Evolutionary conservation across 2,888 invertebrate genomes (phyloP), one percentile per base, ranked within the genome.

Genomic region (Steinernema hermaphroditum): DNA sequence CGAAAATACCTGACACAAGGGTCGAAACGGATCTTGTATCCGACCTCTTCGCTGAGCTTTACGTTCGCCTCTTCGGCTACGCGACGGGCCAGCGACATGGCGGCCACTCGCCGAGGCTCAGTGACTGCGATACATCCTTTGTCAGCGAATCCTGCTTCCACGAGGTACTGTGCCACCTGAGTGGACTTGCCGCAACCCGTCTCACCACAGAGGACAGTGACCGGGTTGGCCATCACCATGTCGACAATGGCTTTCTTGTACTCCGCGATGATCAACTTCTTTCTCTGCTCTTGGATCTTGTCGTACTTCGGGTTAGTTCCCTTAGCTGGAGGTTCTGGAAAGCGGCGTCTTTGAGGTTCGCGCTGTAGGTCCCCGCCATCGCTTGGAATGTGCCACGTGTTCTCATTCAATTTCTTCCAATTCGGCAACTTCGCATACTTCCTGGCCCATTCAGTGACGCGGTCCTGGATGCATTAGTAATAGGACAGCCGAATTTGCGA

Each of bases 101-200:
- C 94, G 0, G 95, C 94, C 0, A 95, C 92, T 72, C 95, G 90
- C 9, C 96, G 90, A 0, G 96, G 96, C 87, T 96, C 93, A 1
- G 96, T 94, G 75, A 97, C 91, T 57, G 92, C 94, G 70, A 96
- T 92, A 74, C 91, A 90, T 70, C 92, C 92, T 71, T 92, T 91
- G 16, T 90, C 88, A 69, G 91, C 87, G 93, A 93, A 94, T 84
- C 93, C 93, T 74, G 91, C 91, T 87, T 96, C 96, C 80, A 91
- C 88, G 27, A 96, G 89, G 86, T 95, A 96, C 92, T 97, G 90
- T 16, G 87, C 86, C 1, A 96, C 91, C 89, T 96, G 95, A 0
- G 96, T 96, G 86, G 94, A 94, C 88, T 96, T 94, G 44, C 96
- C 96, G 82, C 93, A 93, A 32, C 96, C 96, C 1, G 96, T 82